Conservation (phyloP, 2,113 vertebrate genomes). For the Heptranchias perlo region DNA sequence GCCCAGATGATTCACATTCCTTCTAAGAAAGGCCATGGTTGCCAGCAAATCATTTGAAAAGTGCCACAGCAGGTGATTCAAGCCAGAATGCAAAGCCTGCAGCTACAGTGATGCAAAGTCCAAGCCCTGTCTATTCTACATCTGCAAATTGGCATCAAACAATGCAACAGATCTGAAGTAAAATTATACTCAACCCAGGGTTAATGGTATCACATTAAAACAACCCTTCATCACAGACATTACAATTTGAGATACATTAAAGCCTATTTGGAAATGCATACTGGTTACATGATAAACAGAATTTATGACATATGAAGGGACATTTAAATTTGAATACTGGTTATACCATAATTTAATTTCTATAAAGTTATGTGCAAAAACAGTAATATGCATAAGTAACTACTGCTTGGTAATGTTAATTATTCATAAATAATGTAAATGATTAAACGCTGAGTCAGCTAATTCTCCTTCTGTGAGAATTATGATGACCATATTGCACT, state of each 20-base stretch:
- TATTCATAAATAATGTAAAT: slow-evolving; percentile 23
- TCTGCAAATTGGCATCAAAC: neutral
- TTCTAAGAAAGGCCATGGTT: neutral
- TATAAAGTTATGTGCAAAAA: neutral
- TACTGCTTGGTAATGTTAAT: neutral
- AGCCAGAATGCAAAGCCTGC: neutral
- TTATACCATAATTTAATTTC: neutral
- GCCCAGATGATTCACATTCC: neutral
- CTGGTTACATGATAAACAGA: neutral
- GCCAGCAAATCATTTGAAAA: neutral
- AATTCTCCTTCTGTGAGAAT: neutral
- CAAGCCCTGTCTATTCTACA: neutral
- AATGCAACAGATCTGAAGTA: neutral
- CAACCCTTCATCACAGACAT: neutral
- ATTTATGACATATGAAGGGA: neutral
- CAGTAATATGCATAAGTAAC: neutral
- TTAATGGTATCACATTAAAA: neutral
- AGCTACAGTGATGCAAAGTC: neutral
- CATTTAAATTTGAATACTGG: neutral
- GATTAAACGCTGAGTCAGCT: neutral
- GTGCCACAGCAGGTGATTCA: neutral
- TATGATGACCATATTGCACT: neutral
- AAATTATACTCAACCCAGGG: neutral
- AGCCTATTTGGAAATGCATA: neutral
- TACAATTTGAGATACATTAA: neutral